Conservation (phyloP, 2,797 vertebrate genomes). For the Argyrosomus regius region DNA sequence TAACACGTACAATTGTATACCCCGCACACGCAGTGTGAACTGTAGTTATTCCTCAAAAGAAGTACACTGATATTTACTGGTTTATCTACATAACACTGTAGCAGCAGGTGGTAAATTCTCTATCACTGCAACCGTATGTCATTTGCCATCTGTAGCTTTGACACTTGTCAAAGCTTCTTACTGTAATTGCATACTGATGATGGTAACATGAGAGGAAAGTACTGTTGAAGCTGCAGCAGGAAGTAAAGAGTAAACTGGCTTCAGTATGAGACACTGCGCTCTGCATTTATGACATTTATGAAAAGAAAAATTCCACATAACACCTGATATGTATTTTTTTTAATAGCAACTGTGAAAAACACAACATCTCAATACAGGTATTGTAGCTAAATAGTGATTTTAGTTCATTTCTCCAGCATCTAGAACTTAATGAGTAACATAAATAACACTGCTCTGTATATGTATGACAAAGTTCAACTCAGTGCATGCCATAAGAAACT, state of each 20-base stretch:
- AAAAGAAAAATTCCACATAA: not conserved
- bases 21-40: not conserved
- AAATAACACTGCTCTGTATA: not conserved
- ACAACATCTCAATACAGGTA: not conserved
- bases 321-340: not conserved
- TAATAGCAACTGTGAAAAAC: not conserved
- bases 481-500: not conserved
- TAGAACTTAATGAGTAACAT: not conserved
- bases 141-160: not conserved
- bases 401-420: not conserved
- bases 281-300: not conserved
- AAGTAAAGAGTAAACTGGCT: not conserved
- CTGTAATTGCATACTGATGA: slow-evolving; percentile 8
- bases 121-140: not conserved
- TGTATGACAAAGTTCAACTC: not conserved
- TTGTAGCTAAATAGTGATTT: not conserved
- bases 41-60: slow-evolving; percentile 22
- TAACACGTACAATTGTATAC: slow-evolving; percentile 27
- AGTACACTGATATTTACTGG: not conserved
- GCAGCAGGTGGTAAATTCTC: slow-evolving; percentile 25
- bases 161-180: slow-evolving; percentile 27
- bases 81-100: slow-evolving; percentile 1
- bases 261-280: not conserved
- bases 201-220: not conserved
- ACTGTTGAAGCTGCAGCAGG: not conserved